Evolutionary conservation across 2,113 vertebrate species (phyloP).

Genomic region (Heloderma charlesbogerti): DNA sequence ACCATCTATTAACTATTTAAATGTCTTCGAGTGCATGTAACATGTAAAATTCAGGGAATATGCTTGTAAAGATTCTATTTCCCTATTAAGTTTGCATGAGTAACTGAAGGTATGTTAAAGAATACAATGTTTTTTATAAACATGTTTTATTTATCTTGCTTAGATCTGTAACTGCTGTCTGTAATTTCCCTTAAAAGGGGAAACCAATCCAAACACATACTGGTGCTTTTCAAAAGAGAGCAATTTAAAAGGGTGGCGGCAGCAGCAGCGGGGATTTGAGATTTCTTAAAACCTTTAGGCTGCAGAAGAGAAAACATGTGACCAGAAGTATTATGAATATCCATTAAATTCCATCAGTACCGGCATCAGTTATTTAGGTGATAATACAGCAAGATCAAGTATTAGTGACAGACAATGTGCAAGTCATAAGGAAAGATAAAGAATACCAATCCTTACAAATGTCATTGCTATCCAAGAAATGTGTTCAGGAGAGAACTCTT

Average conservation of each 20-base stretch:
- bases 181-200: slow-evolving; percentile 82
- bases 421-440: slow-evolving; percentile 79
- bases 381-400: slow-evolving; percentile 79
- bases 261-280: slow-evolving; percentile 76
- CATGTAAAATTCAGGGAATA: background rate
- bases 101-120: slow-evolving; percentile 81
- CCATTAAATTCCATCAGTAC: slow-evolving; percentile 82
- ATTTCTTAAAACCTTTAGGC: slow-evolving; percentile 82
- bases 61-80: slow-evolving; percentile 40
- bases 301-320: slow-evolving; percentile 79
- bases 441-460: slow-evolving; percentile 81
- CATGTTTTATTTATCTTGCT: slow-evolving; percentile 83
- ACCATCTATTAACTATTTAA: background rate
- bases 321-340: slow-evolving; percentile 82
- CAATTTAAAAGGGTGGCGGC: slow-evolving; percentile 80
- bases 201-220: slow-evolving; percentile 81
- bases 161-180: slow-evolving; percentile 80
- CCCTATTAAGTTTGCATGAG: slow-evolving; percentile 57
- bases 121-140: slow-evolving; percentile 82
- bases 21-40: fast-evolving
- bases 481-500: slow-evolving; percentile 77
- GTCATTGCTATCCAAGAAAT: slow-evolving; percentile 80
- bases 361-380: slow-evolving; percentile 79
- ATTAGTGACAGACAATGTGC: slow-evolving; percentile 82
- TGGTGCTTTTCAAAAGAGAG: slow-evolving; percentile 86